Evolutionary conservation across 1,140 invertebrate species (phyloP).

Genomic region (Pectinophora gossypiella): DNA sequence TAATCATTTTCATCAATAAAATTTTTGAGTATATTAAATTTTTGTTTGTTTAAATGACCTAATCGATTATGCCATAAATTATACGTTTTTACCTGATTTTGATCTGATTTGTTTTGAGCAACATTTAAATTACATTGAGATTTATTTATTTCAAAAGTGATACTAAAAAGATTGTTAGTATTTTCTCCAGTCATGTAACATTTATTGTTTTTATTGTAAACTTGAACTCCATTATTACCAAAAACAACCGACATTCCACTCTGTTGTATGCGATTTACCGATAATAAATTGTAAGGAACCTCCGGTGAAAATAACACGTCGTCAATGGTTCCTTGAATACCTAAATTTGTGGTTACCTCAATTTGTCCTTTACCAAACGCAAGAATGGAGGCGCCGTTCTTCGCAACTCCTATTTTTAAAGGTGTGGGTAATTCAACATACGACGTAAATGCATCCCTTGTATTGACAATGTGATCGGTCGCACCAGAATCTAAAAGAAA

Average conservation of each 20-base stretch:
- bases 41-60: conserved; percentile 1
- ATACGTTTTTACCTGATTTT: not conserved
- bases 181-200: too few relatives aligned
- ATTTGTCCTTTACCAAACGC: not conserved
- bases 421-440: not conserved
- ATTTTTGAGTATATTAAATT: not conserved
- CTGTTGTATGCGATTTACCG: conserved; percentile 3
- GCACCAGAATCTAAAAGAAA: conserved; percentile 7
- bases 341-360: conserved; percentile 4
- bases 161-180: too few relatives aligned
- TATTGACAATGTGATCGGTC: conserved; percentile 5
- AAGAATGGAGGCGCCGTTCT: not conserved
- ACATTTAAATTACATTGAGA: too few relatives aligned
- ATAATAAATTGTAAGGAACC: conserved; percentile 1
- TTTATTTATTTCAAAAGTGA: too few relatives aligned
- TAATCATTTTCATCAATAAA: not conserved
- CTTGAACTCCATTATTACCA: too few relatives aligned
- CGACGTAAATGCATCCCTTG: not conserved
- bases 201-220: too few relatives aligned
- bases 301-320: not conserved
- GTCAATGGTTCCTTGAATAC: not conserved
- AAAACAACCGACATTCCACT: not conserved
- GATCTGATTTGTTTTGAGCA: too few relatives aligned
- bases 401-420: not conserved
- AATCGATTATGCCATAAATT: conserved; percentile 4